Evolutionary conservation across 2,797 vertebrate species (phyloP).

Genomic region (Mus caroli): DNA sequence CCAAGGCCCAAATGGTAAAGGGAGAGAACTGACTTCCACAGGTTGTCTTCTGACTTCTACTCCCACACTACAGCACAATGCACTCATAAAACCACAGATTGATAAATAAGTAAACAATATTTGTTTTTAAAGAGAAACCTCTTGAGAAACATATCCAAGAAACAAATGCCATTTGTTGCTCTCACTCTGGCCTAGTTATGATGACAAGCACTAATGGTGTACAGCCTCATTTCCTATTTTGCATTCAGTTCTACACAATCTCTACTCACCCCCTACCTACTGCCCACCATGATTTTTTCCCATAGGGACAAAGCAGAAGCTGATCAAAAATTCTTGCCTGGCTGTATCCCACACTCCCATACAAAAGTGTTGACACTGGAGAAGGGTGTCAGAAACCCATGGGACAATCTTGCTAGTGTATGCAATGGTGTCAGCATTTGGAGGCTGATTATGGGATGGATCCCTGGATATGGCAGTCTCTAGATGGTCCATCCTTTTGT

Average conservation of each 20-base stretch:
- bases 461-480: too few species aligned
- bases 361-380: neutral
- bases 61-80: neutral
- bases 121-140: neutral
- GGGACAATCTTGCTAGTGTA: neutral
- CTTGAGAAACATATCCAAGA: neutral
- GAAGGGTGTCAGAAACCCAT: neutral
- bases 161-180: slow-evolving; percentile 1
- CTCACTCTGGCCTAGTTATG: neutral
- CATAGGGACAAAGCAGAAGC: neutral
- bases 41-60: neutral
- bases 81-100: neutral
- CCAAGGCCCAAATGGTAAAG: neutral
- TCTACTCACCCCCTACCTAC: neutral
- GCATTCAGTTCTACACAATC: neutral
- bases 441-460: too few species aligned
- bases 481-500: too few species aligned
- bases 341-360: too few species aligned
- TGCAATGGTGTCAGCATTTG: too few species aligned
- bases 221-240: neutral
- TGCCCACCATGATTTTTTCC: neutral
- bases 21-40: neutral
- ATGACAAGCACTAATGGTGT: neutral
- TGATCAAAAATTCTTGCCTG: neutral
- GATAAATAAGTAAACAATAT: neutral